A percentile compares a stretch with the other conserved stretches of the same genome.
phyloP scores from a whole-genome alignment of 2,113 vertebrate species.

The Dinomys branickii region DNA sequence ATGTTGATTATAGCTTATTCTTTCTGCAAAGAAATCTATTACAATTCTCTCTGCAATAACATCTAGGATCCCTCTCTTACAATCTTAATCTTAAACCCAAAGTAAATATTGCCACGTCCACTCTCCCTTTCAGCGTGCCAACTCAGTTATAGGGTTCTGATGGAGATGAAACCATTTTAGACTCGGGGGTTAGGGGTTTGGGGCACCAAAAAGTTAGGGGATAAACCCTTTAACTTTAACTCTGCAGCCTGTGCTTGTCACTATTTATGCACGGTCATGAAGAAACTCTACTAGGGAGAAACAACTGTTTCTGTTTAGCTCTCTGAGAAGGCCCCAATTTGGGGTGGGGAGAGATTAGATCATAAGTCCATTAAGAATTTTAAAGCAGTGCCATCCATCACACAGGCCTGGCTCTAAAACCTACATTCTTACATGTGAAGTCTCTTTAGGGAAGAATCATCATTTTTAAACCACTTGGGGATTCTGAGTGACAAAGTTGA shows the following conservation, averaged over 20 bases:
- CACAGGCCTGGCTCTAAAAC: conserved; percentile 60
- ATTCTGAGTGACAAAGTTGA: conserved; percentile 77
- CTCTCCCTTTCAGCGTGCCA: conserved; percentile 49
- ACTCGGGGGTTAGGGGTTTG: conserved; percentile 63
- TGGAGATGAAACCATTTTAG: conserved; percentile 57
- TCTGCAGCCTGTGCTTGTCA: conserved; percentile 59
- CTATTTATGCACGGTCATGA: conserved; percentile 54
- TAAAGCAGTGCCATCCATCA: conserved; percentile 64
- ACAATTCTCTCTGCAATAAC: conserved; percentile 68
- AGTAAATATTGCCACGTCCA: conserved; percentile 53
- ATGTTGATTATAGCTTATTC: conserved; percentile 71
- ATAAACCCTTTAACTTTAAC: conserved; percentile 53
- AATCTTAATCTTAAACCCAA: conserved; percentile 63
- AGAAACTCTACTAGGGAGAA: conserved; percentile 18
- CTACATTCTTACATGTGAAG: conserved; percentile 60
- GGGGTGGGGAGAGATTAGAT: conserved; percentile 63
- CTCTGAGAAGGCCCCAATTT: conserved; percentile 43
- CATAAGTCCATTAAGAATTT: conserved; percentile 70
- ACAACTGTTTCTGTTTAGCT: conserved; percentile 74
- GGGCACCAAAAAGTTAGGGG: conserved; percentile 52
- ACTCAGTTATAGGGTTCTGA: conserved; percentile 72
- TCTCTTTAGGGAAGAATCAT: conserved; percentile 56
- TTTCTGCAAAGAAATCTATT: conserved; percentile 62
- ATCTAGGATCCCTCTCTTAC: conserved; percentile 62
- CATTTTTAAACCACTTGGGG: conserved; percentile 63